Evolutionary conservation across 2,888 invertebrate species (phyloP).

Genomic region (Litoditis marina): DNA sequence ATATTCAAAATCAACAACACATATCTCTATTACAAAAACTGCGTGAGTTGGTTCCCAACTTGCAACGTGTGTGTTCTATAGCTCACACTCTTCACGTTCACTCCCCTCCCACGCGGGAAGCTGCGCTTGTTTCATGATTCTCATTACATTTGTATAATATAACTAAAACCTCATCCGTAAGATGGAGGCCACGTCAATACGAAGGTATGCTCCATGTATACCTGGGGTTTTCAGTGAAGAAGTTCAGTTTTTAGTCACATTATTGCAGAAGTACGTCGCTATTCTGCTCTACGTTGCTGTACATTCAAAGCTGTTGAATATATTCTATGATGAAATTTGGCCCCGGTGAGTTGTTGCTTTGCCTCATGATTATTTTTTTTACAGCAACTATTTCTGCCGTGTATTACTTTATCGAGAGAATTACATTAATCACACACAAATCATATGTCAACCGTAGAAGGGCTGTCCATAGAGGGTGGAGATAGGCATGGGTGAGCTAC

Average conservation of each 20-base stretch:
- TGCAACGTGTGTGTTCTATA: no score
- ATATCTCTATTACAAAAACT: not conserved
- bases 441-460: no score
- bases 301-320: conserved; percentile 13
- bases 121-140: no score
- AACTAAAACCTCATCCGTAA: no score
- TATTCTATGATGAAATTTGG: conserved; percentile 70
- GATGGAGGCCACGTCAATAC: no score
- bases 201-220: no score
- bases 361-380: not conserved
- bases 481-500: no score
- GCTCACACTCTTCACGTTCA: not conserved
- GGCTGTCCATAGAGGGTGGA: no score
- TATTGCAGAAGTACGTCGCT: conserved; percentile 45
- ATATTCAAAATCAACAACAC: not conserved
- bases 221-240: no score
- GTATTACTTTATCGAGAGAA: no score
- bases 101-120: not conserved
- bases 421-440: no score
- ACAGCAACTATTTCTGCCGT: not conserved
- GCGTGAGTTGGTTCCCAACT: not conserved
- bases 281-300: conserved; percentile 45
- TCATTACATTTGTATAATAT: not conserved
- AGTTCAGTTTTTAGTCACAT: no score
- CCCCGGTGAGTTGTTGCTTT: conserved; percentile 65